A percentile compares a stretch with the other conserved stretches of the same genome.
These are phyloP conservation scores for Nephrotoma guestfalica DNA, from an alignment of 2,888 invertebrate genomes.

Conservation along the genomic window DNA sequence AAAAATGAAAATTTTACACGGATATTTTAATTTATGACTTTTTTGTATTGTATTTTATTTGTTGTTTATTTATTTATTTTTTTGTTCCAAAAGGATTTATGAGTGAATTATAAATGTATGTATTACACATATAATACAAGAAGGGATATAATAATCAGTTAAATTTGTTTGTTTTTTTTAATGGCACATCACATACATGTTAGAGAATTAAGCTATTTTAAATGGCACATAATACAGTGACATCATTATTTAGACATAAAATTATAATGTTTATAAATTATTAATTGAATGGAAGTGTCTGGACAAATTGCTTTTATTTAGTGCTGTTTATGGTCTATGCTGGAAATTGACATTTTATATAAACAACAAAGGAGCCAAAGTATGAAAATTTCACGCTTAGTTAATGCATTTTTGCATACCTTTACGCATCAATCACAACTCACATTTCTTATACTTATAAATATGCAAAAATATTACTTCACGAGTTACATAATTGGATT, in stretches of 20 bases:
- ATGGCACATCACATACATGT: background rate
- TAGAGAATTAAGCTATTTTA: background rate
- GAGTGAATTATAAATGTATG: background rate
- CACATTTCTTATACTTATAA: no score
- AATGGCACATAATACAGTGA: background rate
- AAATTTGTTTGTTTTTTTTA: background rate
- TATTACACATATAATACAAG: background rate
- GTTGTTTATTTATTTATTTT: background rate
- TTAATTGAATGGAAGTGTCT: background rate
- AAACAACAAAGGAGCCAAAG: no score
- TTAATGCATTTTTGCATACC: no score
- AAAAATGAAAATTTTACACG: background rate
- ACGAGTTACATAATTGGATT: no score
- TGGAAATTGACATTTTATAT: no score
- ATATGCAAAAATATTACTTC: no score
- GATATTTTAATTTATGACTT: background rate
- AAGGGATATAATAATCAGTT: background rate
- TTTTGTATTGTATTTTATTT: background rate
- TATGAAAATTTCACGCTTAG: no score
- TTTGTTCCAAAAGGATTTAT: background rate
- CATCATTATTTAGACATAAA: background rate
- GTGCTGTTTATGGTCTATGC: background rate
- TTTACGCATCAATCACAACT: no score
- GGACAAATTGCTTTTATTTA: background rate
- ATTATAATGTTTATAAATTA: background rate